A percentile compares a stretch with the other conserved stretches of the same genome.
Evolutionary conservation across 2,797 vertebrate species (phyloP).

Genomic region (Tenualosa thibaudeaui): DNA sequence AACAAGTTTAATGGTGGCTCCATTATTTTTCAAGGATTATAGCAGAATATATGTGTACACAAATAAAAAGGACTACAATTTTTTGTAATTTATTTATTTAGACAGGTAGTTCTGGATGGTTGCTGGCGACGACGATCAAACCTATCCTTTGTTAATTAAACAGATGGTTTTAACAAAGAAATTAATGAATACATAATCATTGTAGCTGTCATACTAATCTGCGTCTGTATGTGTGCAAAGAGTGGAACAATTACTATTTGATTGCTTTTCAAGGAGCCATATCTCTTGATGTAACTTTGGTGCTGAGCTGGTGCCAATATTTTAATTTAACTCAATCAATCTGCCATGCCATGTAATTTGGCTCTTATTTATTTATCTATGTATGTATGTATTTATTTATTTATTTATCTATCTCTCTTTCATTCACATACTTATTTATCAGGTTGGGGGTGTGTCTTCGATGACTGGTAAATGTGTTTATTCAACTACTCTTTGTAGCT

Average conservation of each 20-base stretch:
- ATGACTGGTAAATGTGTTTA: constrained; percentile 3
- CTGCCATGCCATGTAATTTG: constrained; percentile 50
- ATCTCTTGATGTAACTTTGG: constrained; percentile 72
- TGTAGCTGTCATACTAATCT: constrained; percentile 69
- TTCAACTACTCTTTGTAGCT: background rate
- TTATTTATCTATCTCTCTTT: constrained; percentile 37
- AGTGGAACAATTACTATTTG: constrained; percentile 79
- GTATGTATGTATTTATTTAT: background rate
- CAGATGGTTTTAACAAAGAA: constrained; percentile 73
- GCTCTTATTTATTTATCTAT: background rate
- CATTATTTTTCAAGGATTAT: constrained; percentile 23
- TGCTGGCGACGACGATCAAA: constrained; percentile 56
- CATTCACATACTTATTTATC: constrained; percentile 16
- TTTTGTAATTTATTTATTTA: constrained; percentile 27
- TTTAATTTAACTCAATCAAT: constrained; percentile 75
- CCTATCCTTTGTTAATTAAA: constrained; percentile 70
- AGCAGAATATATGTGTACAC: background rate
- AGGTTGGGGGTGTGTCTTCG: background rate
- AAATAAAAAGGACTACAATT: constrained; percentile 42
- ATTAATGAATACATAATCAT: constrained; percentile 77
- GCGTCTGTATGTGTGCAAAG: constrained; percentile 66
- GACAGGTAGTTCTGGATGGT: constrained; percentile 49
- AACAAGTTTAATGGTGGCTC: constrained; percentile 41
- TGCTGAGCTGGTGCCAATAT: constrained; percentile 73
- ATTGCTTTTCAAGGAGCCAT: constrained; percentile 75